Percentiles rank a stretch among this genome's conserved stretches.
phyloP scores from a whole-genome alignment of 2,113 vertebrate genomes.

The Pterocles orientalis region DNA sequence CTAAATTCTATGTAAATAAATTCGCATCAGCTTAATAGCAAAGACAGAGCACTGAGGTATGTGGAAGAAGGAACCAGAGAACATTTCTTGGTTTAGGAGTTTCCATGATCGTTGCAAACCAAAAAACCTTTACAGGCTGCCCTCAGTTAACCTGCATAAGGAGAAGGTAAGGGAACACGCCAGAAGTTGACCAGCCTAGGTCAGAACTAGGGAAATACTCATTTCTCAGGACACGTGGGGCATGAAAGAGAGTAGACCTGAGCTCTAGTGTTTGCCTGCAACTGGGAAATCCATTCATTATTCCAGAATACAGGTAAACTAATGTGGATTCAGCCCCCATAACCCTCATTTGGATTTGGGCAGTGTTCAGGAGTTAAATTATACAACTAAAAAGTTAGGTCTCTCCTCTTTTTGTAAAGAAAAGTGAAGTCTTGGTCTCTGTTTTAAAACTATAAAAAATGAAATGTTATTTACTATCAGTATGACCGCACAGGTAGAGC shows the following conservation, averaged over 20 bases:
- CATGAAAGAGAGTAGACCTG: background rate
- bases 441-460: background rate
- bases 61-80: background rate
- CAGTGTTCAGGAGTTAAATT: background rate
- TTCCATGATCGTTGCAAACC: background rate
- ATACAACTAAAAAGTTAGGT: background rate
- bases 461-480: background rate
- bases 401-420: background rate
- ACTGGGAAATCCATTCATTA: background rate
- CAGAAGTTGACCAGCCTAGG: background rate
- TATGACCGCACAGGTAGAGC: background rate
- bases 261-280: background rate
- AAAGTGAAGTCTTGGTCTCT: background rate
- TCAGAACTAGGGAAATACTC: background rate
- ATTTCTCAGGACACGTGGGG: background rate
- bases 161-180: background rate
- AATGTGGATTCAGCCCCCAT: background rate
- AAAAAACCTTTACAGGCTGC: background rate
- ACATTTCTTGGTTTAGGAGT: background rate
- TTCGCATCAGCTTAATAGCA: background rate
- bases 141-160: background rate
- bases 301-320: background rate
- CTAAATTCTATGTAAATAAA: background rate
- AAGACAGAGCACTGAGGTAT: accelerated
- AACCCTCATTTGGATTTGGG: background rate